Evolutionary conservation across 53 echinoderm and acorn worm species (phyloP), one percentile per base, ranked within the genome.

Genomic region (Actinopyga echinites): DNA sequence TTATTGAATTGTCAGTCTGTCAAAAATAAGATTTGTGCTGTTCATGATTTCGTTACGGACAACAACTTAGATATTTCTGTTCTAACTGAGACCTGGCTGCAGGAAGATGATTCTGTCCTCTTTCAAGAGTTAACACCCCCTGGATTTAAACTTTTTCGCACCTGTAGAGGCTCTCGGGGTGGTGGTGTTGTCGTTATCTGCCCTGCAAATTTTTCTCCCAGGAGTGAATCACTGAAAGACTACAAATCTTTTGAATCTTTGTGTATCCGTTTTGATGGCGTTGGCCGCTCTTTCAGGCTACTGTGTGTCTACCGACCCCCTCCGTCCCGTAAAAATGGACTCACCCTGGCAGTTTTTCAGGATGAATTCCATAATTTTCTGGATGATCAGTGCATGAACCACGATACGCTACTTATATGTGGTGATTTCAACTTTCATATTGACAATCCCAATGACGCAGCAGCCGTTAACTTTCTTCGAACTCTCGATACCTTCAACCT

Each of bases 401-500:
- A 40, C 10, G 40, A 40, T 40, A 40, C 40, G 6, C 40, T 40
- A 5, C 20, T 30, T 5, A 28, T 32, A 30, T 20, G 30, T 0
- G 67, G 67, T 7, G 67, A 67, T 67, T 32, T 67, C 35, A 67
- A 67, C 67, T 67, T 67, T 15, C 67, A 67, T 15, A 8, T 67
- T 31, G 67, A 67, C 30, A 67, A 34, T 32, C 67, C 35, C 20
- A 67, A 67, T 29, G 67, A 67, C 67, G 35, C 67, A 9, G 60
- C 60, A 19, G 60, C 60, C 30, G 6, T 28, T 63, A 28, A 63
- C 63, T 24, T 63, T 63, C 63, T 63, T 63, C 8, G 12, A 36
- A 34, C 32, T 21, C 67, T 67, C 63, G 35, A 67, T 67, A 67
- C 67, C 37, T 67, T 67, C 33, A 67, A 32, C 67, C 67, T 67